phyloP scores from a whole-genome alignment of 2,888 invertebrate species.

The Drosophila macrospina region DNA sequence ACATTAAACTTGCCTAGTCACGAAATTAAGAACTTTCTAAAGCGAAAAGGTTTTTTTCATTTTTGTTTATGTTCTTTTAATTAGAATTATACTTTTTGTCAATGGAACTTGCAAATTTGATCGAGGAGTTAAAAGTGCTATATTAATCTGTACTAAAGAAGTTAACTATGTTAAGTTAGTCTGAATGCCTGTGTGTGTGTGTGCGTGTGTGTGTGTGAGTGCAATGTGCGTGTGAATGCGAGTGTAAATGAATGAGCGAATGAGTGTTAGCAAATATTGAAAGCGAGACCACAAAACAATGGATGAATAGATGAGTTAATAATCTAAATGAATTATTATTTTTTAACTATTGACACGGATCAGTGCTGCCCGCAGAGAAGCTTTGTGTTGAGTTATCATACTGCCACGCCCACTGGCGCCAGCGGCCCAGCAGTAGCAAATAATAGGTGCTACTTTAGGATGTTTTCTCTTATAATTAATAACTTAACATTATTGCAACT shows the following conservation, averaged over 20 bases:
- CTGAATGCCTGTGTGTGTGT: constrained; percentile 12
- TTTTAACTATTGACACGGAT: constrained; percentile 27
- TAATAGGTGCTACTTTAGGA: constrained; percentile 60
- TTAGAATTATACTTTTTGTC: constrained; percentile 40
- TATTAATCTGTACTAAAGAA: constrained; percentile 74
- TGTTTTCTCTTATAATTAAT: constrained; percentile 26
- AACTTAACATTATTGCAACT: constrained; percentile 15
- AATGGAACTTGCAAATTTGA: constrained; percentile 42
- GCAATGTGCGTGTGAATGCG: constrained; percentile 12
- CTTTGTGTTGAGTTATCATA: constrained; percentile 41
- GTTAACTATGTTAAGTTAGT: constrained; percentile 50
- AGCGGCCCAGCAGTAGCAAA: constrained; percentile 35
- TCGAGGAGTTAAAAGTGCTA: constrained; percentile 65
- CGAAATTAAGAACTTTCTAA: constrained; percentile 75
- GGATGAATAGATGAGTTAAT: constrained; percentile 2
- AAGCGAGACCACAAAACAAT: constrained; percentile 17
- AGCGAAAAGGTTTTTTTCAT: constrained; percentile 53
- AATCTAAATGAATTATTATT: constrained; percentile 34
- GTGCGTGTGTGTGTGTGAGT: constrained; percentile 11
- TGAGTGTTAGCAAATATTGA: constrained; percentile 45
- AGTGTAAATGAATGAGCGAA: constrained; percentile 17
- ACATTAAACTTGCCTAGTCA: constrained; percentile 78
- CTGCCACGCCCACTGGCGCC: constrained; percentile 67
- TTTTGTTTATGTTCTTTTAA: constrained; percentile 48
- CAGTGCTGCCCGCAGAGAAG: constrained; percentile 58